Percentiles rank a stretch among this genome's conserved stretches.
Evolutionary conservation across 2,113 vertebrate species (phyloP).

Genomic region (Silurus asotus): DNA sequence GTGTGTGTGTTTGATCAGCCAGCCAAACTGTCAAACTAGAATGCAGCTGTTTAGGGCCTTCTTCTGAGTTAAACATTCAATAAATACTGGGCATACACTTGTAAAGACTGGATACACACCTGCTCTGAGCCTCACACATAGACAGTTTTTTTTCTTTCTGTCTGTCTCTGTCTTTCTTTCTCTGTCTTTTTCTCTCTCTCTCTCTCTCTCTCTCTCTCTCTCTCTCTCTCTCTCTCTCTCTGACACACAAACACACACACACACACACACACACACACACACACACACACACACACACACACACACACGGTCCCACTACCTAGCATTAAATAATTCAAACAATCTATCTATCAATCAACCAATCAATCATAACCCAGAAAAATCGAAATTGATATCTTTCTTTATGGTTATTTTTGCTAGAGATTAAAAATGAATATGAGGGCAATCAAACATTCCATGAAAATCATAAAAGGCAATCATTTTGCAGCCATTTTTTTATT

Average conservation of each 20-base stretch:
- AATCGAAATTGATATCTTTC: too few species aligned
- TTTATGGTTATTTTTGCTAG: background rate
- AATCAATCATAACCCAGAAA: too few species aligned
- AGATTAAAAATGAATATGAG: background rate
- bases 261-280: background rate
- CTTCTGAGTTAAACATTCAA: background rate
- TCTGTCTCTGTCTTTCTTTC: too few species aligned
- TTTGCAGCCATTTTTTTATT: too few species aligned
- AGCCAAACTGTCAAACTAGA: constrained; percentile 5
- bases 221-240: too few species aligned
- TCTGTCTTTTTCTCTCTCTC: too few species aligned
- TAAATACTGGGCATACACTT: constrained; percentile 13
- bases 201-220: too few species aligned
- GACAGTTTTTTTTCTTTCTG: too few species aligned
- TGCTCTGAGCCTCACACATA: background rate
- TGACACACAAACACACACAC: background rate
- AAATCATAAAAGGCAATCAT: background rate
- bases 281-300: constrained; percentile 14
- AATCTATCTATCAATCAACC: background rate
- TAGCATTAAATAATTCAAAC: background rate
- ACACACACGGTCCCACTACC: background rate
- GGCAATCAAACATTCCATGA: background rate
- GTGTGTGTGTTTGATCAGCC: constrained; percentile 10
- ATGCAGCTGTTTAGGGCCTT: constrained; percentile 18
- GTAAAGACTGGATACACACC: constrained; percentile 30